These are phyloP conservation scores for Echinops telfairi DNA, from an alignment of 2,113 vertebrate species.

Conservation along the genomic window DNA sequence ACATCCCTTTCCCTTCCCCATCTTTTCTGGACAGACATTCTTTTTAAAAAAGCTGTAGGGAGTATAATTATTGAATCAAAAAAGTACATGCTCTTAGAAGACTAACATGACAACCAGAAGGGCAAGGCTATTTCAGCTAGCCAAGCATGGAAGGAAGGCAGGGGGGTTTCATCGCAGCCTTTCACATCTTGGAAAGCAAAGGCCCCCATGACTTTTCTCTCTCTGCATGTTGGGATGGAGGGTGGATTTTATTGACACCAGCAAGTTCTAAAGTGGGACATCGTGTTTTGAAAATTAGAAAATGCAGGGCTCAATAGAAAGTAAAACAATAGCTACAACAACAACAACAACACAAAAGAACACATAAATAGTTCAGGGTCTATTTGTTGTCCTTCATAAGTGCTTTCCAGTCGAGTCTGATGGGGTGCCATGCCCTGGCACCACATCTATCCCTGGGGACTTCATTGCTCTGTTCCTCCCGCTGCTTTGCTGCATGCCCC, in stretches of 20 bases:
- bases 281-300: too few species aligned
- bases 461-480: too few species aligned
- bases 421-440: too few species aligned
- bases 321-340: too few species aligned
- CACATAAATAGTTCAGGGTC: too few species aligned
- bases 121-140: background rate
- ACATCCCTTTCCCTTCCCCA: background rate
- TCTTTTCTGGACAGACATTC: background rate
- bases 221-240: slow-evolving; percentile 11
- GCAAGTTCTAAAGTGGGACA: slow-evolving; percentile 41
- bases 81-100: background rate
- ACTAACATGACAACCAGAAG: slow-evolving; percentile 4
- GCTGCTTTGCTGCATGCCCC: too few species aligned
- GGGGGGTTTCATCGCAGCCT: background rate
- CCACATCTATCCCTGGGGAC: too few species aligned
- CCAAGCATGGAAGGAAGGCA: background rate
- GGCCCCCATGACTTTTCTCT: slow-evolving; percentile 37
- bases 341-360: too few species aligned
- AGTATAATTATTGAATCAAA: background rate
- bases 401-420: too few species aligned
- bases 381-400: too few species aligned
- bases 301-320: too few species aligned
- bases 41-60: background rate
- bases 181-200: slow-evolving; percentile 36
- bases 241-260: slow-evolving; percentile 52